Evolutionary conservation across 2,113 vertebrate genomes (phyloP).

Genomic region (Xyliphius kryptos): DNA sequence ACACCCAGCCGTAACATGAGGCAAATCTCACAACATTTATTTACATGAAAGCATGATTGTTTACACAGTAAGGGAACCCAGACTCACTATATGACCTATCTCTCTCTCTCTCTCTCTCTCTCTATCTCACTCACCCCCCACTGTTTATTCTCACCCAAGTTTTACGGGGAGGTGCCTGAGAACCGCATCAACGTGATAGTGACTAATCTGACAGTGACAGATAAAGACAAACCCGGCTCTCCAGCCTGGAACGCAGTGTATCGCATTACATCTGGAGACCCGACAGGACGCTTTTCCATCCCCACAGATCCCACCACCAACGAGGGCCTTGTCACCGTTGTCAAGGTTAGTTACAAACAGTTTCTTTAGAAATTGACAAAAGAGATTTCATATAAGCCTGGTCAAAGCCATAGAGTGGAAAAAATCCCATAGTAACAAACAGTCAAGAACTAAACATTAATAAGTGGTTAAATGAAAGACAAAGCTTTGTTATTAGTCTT

Average conservation of each 20-base stretch:
- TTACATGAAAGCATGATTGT: too few species aligned
- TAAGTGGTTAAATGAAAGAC: slow-evolving; percentile 30
- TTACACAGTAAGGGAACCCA: too few species aligned
- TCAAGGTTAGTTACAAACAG: slow-evolving; percentile 69
- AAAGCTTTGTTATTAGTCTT: slow-evolving; percentile 4
- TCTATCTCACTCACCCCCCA: not conserved
- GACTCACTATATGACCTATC: too few species aligned
- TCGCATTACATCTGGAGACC: slow-evolving; percentile 82
- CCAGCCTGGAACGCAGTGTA: slow-evolving; percentile 82
- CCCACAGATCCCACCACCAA: slow-evolving; percentile 87
- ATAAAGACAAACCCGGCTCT: slow-evolving; percentile 90
- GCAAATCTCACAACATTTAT: too few species aligned
- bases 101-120: slow-evolving; percentile 4
- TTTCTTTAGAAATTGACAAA: too few species aligned
- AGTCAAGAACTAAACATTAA: slow-evolving; percentile 26
- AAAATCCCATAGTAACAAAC: slow-evolving; percentile 35
- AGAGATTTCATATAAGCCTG: slow-evolving; percentile 23
- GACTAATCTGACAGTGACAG: too few species aligned
- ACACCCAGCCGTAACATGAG: too few species aligned
- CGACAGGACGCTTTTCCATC: slow-evolving; percentile 80
- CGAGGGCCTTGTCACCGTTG: slow-evolving; percentile 87
- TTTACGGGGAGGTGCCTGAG: slow-evolving; percentile 89
- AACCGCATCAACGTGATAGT: slow-evolving; percentile 87
- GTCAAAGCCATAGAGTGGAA: slow-evolving; percentile 6
- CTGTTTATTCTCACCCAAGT: slow-evolving; percentile 59